Conservation (phyloP, 2,888 invertebrate species). For the Eurois occulta region DNA sequence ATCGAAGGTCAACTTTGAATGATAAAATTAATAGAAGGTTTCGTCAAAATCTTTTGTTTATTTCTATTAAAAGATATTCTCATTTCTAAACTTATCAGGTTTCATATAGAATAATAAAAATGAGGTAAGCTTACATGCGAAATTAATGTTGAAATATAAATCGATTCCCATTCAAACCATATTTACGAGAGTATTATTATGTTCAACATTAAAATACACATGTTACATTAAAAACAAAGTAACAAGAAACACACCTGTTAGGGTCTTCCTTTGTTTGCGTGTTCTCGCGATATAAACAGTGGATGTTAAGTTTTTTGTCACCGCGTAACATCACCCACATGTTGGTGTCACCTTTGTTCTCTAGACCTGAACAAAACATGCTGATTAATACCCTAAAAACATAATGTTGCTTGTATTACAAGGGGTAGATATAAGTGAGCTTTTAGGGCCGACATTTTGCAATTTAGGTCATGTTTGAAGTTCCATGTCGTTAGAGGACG, state of each 20-base stretch:
- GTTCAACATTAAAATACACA: not conserved
- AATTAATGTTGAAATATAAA: not conserved
- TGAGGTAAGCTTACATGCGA: not conserved
- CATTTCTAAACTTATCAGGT: not conserved
- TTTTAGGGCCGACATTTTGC: not conserved
- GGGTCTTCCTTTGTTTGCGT: constrained; percentile 34
- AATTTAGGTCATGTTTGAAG: not conserved
- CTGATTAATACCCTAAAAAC: constrained; percentile 5
- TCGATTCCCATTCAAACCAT: not conserved
- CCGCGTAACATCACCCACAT: constrained; percentile 63
- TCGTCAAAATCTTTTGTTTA: not conserved
- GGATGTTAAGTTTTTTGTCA: constrained; percentile 63
- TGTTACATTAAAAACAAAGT: constrained; percentile 21
- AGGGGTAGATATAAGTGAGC: not conserved
- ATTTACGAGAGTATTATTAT: not conserved
- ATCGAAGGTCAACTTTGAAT: not conserved
- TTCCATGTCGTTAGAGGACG: not conserved
- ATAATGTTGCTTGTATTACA: not conserved
- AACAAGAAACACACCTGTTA: constrained; percentile 63
- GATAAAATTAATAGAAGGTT: not conserved
- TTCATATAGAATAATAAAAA: not conserved
- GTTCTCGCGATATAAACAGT: constrained; percentile 67
- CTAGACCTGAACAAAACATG: constrained; percentile 62
- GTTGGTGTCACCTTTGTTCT: constrained; percentile 64
- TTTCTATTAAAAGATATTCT: not conserved